These are phyloP conservation scores for Eumeta japonica DNA, from an alignment of 1,140 invertebrate genomes.

Conservation along the genomic window DNA sequence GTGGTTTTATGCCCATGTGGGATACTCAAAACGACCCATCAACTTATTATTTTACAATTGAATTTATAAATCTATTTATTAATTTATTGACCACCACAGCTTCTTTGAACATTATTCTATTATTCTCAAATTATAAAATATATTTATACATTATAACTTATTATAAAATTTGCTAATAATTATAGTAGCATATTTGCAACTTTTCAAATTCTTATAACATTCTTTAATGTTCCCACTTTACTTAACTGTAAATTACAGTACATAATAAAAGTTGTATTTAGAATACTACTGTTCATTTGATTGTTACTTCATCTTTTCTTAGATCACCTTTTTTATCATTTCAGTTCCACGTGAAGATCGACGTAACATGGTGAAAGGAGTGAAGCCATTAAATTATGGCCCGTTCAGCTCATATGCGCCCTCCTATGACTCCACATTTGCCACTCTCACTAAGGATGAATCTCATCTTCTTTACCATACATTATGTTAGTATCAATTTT, in stretches of 20 bases:
- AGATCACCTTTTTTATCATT: not conserved
- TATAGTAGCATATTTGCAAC: no score
- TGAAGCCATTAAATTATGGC: constrained; percentile 91
- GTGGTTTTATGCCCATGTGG: not conserved
- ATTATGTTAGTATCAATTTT: constrained; percentile 64
- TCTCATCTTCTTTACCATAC: constrained; percentile 88
- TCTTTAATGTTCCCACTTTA: no score
- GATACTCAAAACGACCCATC: no score
- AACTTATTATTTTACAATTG: no score
- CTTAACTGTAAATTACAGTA: not conserved
- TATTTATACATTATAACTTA: no score
- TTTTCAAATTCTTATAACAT: no score
- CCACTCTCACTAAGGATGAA: constrained; percentile 91
- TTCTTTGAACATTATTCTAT: no score
- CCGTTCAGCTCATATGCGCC: constrained; percentile 95
- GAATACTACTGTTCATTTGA: no score
- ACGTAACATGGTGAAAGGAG: constrained; percentile 82
- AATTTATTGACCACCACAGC: no score
- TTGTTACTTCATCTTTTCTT: not conserved
- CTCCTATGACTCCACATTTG: constrained; percentile 91
- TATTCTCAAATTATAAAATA: no score
- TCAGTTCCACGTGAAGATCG: constrained; percentile 82
- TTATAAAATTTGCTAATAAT: no score
- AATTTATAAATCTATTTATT: no score
- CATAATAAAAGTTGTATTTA: not conserved